Conservation (phyloP, 1,140 invertebrate species). For the Eumeta japonica region DNA sequence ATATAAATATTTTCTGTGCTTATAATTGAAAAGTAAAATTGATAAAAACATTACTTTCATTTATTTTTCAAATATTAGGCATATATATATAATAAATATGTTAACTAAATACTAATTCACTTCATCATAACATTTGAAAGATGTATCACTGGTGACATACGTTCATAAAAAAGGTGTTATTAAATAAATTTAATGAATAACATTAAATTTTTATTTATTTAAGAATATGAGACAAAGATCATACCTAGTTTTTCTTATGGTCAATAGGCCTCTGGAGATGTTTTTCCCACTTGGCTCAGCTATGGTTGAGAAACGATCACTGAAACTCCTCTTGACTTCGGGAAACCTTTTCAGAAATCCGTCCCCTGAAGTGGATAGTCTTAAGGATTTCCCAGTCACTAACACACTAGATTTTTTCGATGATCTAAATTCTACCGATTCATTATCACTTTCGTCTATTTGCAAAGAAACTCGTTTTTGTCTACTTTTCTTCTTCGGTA, state of each 20-base stretch:
- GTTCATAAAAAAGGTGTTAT: too few relatives aligned
- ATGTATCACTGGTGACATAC: too few relatives aligned
- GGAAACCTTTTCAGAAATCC: constrained; percentile 16
- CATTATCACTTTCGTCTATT: constrained; percentile 6
- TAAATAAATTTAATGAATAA: constrained; percentile 5
- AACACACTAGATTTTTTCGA: constrained; percentile 17
- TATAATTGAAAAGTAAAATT: too few relatives aligned
- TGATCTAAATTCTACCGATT: constrained; percentile 8
- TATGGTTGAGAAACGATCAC: constrained; percentile 45
- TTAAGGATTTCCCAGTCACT: constrained; percentile 29
- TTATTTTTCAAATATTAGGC: too few relatives aligned
- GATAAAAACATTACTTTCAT: too few relatives aligned
- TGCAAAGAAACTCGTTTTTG: constrained; percentile 23
- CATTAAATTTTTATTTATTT: constrained; percentile 18
- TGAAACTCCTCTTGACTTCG: constrained; percentile 47
- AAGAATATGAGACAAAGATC: too few relatives aligned
- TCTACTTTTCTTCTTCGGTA: constrained; percentile 19
- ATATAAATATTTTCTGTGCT: too few relatives aligned
- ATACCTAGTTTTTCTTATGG: constrained; percentile 52
- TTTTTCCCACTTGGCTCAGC: constrained; percentile 34
- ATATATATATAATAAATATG: too few relatives aligned
- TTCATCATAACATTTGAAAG: too few relatives aligned
- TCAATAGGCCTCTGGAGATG: constrained; percentile 33
- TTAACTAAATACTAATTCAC: too few relatives aligned
- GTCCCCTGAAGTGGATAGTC: constrained; percentile 27